Conservation (phyloP, 2,888 invertebrate species). For the Brenthis daphne region DNA sequence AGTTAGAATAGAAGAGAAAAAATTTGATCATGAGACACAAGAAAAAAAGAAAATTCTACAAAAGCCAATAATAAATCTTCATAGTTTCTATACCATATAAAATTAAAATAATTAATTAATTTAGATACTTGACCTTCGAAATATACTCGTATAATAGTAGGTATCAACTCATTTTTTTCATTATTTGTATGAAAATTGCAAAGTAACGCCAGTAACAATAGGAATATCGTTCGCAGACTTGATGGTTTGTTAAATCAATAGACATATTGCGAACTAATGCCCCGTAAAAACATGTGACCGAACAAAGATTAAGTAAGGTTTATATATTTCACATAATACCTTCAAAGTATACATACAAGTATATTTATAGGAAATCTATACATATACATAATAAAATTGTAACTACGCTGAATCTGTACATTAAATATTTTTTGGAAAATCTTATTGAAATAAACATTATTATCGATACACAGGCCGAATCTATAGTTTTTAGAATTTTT, state of each 20-base stretch:
- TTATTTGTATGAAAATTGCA: constrained; percentile 16
- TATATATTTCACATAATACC: not conserved
- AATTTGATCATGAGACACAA: too few species aligned
- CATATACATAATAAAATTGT: too few species aligned
- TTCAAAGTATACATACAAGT: not conserved
- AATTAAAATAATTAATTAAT: too few species aligned
- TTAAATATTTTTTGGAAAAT: too few species aligned
- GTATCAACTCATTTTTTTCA: constrained; percentile 1
- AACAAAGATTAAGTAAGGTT: constrained; percentile 8
- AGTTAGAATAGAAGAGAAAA: too few species aligned
- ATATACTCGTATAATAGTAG: not conserved
- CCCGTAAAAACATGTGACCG: constrained; percentile 21
- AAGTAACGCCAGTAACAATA: not conserved
- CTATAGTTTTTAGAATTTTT: too few species aligned
- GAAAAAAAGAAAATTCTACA: too few species aligned
- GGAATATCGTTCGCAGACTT: constrained; percentile 3
- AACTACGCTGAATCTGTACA: too few species aligned
- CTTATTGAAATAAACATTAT: too few species aligned
- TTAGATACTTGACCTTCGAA: constrained; percentile 8
- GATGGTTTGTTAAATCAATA: constrained; percentile 31
- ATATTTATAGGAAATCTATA: not conserved
- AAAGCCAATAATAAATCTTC: too few species aligned
- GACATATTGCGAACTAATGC: constrained; percentile 15
- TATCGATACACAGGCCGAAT: too few species aligned
- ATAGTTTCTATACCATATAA: too few species aligned